A percentile compares a stretch with the other conserved stretches of the same genome.
phyloP scores from a whole-genome alignment of 2,113 vertebrate genomes.

The Galbula dea region DNA sequence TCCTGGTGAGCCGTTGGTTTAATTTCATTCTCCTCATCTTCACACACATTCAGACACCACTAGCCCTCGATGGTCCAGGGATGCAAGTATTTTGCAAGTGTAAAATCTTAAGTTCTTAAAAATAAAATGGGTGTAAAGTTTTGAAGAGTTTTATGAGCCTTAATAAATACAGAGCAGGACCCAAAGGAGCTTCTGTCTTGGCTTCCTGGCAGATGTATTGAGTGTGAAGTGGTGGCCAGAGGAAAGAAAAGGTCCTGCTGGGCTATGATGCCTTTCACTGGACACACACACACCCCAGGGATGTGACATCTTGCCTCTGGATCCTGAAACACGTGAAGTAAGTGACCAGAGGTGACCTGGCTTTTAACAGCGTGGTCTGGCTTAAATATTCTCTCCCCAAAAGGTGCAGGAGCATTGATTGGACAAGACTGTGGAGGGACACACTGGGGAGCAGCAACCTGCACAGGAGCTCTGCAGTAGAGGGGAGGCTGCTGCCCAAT shows the following conservation, averaged over 20 bases:
- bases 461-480: neutral
- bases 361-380: too few species aligned
- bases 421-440: neutral
- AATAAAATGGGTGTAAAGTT: neutral
- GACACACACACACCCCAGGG: neutral
- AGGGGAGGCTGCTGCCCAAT: too few species aligned
- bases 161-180: neutral
- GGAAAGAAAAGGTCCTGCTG: neutral
- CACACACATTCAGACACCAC: neutral
- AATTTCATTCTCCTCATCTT: neutral
- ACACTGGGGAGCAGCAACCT: neutral
- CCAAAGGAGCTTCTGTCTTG: neutral
- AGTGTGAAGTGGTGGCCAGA: neutral
- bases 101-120: neutral
- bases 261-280: too few species aligned
- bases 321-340: neutral
- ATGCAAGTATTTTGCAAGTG: neutral
- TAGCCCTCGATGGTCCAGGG: too few species aligned
- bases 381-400: neutral
- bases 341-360: neutral
- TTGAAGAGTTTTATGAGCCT: neutral
- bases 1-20: neutral
- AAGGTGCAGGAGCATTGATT: neutral
- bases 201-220: neutral
- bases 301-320: too few species aligned